These are phyloP conservation scores for Argya squamiceps DNA, from an alignment of 2,797 vertebrate genomes.

Conservation along the genomic window DNA sequence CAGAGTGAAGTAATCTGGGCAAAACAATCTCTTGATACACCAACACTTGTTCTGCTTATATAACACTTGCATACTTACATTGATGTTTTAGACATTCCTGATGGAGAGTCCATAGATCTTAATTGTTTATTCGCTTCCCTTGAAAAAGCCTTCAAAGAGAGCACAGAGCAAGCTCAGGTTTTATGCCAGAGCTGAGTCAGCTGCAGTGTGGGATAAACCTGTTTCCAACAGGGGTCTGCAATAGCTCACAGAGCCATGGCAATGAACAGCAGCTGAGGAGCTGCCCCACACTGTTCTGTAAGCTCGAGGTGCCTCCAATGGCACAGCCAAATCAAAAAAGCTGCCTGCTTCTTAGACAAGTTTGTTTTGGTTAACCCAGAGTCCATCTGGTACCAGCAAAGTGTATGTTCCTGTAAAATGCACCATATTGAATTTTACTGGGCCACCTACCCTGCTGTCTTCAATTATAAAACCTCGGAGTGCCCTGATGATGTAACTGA, in stretches of 20 bases:
- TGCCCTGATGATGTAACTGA: not conserved
- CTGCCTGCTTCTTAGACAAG: not conserved
- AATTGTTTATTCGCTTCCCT: not conserved
- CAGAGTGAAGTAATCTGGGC: not conserved
- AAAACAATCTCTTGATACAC: not conserved
- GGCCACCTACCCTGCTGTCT: conserved; percentile 37
- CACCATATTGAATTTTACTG: conserved; percentile 12
- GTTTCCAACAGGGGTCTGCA: not conserved
- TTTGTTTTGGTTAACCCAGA: conserved; percentile 44
- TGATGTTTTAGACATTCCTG: not conserved
- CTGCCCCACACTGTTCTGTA: not conserved
- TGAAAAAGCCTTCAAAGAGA: not conserved
- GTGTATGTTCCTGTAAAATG: conserved; percentile 13
- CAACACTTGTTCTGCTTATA: not conserved
- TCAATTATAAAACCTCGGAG: not conserved
- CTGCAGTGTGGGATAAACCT: not conserved
- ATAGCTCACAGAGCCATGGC: not conserved
- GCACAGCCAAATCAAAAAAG: not conserved
- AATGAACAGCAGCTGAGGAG: not conserved
- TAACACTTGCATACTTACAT: not conserved
- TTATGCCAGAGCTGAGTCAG: not conserved
- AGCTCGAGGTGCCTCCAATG: not conserved
- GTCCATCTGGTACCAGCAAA: conserved; percentile 17
- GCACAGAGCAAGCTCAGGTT: not conserved
- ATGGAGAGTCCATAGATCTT: not conserved